phyloP scores from a whole-genome alignment of 2,797 vertebrate species.

The Vultur gryphus region DNA sequence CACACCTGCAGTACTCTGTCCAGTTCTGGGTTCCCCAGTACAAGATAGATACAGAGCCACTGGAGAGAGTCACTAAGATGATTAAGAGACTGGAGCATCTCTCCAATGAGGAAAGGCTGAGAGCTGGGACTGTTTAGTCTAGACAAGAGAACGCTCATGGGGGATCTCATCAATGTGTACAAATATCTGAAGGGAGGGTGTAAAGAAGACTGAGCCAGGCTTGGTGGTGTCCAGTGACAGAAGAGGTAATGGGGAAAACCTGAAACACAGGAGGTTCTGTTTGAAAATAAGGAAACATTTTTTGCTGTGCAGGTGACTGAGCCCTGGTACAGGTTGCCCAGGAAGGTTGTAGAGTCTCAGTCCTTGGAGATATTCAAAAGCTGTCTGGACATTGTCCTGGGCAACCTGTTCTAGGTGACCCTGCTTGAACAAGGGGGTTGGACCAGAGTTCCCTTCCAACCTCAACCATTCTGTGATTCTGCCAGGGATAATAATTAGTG shows the following conservation, averaged over 20 bases:
- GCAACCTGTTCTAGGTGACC: background rate
- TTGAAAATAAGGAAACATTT: background rate
- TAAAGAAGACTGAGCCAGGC: background rate
- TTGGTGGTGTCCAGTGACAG: background rate
- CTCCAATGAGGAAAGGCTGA: background rate
- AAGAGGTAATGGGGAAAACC: background rate
- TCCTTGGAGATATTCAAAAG: background rate
- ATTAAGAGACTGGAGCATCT: background rate
- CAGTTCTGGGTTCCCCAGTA: background rate
- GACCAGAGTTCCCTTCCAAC: background rate
- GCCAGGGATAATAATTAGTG: background rate
- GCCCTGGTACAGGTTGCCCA: background rate
- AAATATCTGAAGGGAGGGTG: background rate
- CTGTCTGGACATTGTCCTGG: background rate
- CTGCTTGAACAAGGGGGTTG: background rate
- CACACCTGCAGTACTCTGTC: background rate
- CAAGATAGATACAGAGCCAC: background rate
- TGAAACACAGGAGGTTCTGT: background rate
- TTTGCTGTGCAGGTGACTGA: background rate
- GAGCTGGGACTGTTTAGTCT: background rate
- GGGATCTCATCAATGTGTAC: background rate
- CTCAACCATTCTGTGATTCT: background rate
- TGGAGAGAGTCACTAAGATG: background rate
- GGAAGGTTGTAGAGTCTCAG: background rate
- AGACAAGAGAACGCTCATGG: background rate